These are phyloP conservation scores for Cryptocephalus primarius DNA, from an alignment of 2,888 invertebrate genomes.

Conservation along the genomic window DNA sequence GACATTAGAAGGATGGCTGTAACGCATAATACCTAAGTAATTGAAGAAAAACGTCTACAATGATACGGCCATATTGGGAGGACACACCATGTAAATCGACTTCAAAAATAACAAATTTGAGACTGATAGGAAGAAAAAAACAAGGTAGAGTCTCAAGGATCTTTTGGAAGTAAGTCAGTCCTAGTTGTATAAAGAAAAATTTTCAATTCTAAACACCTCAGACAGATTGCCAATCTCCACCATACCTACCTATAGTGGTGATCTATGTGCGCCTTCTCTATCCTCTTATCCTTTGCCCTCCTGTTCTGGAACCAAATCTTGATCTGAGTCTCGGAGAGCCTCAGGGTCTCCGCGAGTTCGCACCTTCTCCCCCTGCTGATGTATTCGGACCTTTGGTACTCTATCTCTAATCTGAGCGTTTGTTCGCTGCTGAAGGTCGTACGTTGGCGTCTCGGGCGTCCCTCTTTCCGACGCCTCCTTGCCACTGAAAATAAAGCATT, in stretches of 20 bases:
- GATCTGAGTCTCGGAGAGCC: conserved; percentile 68
- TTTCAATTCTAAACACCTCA: no score
- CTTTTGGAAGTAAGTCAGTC: no score
- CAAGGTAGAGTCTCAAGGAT: no score
- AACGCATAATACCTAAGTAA: no score
- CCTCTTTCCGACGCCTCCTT: conserved; percentile 74
- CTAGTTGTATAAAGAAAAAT: no score
- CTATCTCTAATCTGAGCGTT: conserved; percentile 78
- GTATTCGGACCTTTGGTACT: conserved; percentile 86
- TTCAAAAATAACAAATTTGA: no score
- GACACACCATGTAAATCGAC: no score
- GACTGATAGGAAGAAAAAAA: no score
- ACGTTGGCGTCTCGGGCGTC: conserved; percentile 76
- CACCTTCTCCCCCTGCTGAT: conserved; percentile 77
- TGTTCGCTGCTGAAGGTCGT: conserved; percentile 94
- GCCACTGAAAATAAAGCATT: conserved; percentile 51
- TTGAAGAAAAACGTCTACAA: no score
- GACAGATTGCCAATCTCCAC: no score
- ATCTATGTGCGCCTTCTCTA: conserved; percentile 91
- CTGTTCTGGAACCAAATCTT: conserved; percentile 94
- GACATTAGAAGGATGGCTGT: no score
- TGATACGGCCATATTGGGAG: no score
- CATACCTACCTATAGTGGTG: conserved; percentile 75
- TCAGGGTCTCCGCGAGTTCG: conserved; percentile 61
- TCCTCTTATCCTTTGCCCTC: conserved; percentile 89